Evolutionary conservation across 2,888 invertebrate species (phyloP).

Genomic region (Melinaea marsaeus): DNA sequence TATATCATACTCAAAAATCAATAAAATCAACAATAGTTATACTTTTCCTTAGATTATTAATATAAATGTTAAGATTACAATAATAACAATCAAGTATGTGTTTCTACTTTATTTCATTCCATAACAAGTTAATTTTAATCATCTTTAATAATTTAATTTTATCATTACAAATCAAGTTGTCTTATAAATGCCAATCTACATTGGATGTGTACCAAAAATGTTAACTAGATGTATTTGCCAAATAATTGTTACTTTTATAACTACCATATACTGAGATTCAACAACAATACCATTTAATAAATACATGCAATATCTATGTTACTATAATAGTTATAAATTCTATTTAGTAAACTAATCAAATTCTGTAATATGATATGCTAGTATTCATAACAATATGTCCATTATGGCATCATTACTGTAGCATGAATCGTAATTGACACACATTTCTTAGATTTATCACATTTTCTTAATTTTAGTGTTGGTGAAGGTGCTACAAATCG

Average conservation of each 20-base stretch:
- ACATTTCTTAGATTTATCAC: neutral
- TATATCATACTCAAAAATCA: neutral
- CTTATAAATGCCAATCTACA: constrained; percentile 11
- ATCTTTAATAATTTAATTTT: neutral
- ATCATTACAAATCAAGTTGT: neutral
- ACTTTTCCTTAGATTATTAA: neutral
- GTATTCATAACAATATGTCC: too few relatives aligned
- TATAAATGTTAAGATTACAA: neutral
- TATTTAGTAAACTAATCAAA: too few relatives aligned
- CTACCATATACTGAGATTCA: constrained; percentile 16
- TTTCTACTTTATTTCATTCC: too few relatives aligned
- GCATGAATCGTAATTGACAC: too few relatives aligned
- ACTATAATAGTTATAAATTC: too few relatives aligned
- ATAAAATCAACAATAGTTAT: neutral
- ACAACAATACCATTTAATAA: neutral
- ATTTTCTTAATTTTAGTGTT: constrained; percentile 43
- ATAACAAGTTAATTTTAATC: neutral
- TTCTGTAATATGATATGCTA: too few relatives aligned
- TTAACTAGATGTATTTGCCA: neutral
- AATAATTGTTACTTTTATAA: constrained; percentile 8
- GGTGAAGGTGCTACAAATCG: constrained; percentile 53
- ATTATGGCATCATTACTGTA: too few relatives aligned
- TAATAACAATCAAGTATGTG: too few relatives aligned
- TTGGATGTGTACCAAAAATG: constrained; percentile 18
- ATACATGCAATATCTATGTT: too few relatives aligned